Percentiles rank a stretch among this genome's conserved stretches.
Evolutionary conservation across 2,888 invertebrate species (phyloP).

Genomic region (Caenorhabditis macrosperma): DNA sequence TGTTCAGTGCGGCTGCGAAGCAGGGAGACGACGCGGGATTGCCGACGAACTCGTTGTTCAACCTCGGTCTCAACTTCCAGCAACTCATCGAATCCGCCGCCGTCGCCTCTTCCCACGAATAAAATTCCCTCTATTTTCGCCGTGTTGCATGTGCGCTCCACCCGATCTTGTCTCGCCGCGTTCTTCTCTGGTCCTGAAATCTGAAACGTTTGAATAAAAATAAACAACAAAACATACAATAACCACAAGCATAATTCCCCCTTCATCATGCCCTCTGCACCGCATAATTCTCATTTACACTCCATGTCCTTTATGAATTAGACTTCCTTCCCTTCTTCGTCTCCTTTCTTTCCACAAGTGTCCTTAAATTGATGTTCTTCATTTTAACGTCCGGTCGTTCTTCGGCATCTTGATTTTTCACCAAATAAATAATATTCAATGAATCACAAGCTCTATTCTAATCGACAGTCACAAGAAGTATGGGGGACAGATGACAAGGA

Average conservation of each 20-base stretch:
- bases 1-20: slow-evolving; percentile 59
- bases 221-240: too few species aligned
- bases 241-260: too few species aligned
- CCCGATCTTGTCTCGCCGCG: slow-evolving; percentile 42
- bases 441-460: slow-evolving; percentile 2
- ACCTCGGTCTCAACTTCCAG: slow-evolving; percentile 67
- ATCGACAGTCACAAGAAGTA: background rate
- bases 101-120: slow-evolving; percentile 35
- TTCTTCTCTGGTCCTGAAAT: slow-evolving; percentile 16
- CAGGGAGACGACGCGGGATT: slow-evolving; percentile 59
- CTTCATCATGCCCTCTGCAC: background rate
- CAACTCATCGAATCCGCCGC: slow-evolving; percentile 70
- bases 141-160: slow-evolving; percentile 1
- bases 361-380: slow-evolving; percentile 7
- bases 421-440: background rate
- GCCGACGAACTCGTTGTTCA: slow-evolving; percentile 57
- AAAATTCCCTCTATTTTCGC: background rate
- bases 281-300: slow-evolving; percentile 8
- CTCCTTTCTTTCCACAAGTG: slow-evolving; percentile 9
- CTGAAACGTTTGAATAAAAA: too few species aligned
- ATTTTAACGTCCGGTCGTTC: slow-evolving; percentile 1
- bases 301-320: slow-evolving; percentile 6
- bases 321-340: background rate
- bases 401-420: slow-evolving; percentile 8
- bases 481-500: background rate